These are phyloP conservation scores for Pagetopsis macropterus DNA, from an alignment of 2,797 vertebrate species.

Conservation along the genomic window DNA sequence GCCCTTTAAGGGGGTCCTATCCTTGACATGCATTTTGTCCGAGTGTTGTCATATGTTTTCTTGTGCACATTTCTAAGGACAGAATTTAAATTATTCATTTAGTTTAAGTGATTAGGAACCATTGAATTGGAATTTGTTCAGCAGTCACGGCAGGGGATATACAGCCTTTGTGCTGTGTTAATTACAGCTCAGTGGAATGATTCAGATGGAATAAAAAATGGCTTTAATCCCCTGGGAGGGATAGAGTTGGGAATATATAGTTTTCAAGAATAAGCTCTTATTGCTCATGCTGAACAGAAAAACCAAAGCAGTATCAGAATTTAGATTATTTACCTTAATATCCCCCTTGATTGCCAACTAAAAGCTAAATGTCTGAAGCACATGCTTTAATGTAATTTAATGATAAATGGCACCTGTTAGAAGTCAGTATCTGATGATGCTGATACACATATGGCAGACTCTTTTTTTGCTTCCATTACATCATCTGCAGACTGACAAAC, in stretches of 20 bases:
- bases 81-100: conserved; percentile 44
- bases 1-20: neutral
- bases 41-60: conserved; percentile 6
- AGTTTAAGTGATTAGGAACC: conserved; percentile 41
- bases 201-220: conserved; percentile 29
- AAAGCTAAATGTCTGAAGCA: neutral
- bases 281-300: conserved; percentile 12
- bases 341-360: neutral
- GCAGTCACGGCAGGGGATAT: conserved; percentile 32
- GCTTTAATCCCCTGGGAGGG: conserved; percentile 27
- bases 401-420: neutral
- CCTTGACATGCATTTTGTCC: conserved; percentile 15
- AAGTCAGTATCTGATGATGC: neutral
- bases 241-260: conserved; percentile 23
- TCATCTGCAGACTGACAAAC: too few relatives aligned
- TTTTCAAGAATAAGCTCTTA: conserved; percentile 33
- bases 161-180: conserved; percentile 52
- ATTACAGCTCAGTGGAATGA: conserved; percentile 57
- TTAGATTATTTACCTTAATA: neutral
- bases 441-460: neutral
- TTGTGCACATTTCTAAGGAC: conserved; percentile 28
- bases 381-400: neutral
- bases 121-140: conserved; percentile 52
- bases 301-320: conserved; percentile 11
- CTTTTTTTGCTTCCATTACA: too few relatives aligned